These are phyloP conservation scores for Catostylus mosaicus DNA, from an alignment of 30 jellyfish, hydroid and myxozoan species.

Conservation along the genomic window DNA sequence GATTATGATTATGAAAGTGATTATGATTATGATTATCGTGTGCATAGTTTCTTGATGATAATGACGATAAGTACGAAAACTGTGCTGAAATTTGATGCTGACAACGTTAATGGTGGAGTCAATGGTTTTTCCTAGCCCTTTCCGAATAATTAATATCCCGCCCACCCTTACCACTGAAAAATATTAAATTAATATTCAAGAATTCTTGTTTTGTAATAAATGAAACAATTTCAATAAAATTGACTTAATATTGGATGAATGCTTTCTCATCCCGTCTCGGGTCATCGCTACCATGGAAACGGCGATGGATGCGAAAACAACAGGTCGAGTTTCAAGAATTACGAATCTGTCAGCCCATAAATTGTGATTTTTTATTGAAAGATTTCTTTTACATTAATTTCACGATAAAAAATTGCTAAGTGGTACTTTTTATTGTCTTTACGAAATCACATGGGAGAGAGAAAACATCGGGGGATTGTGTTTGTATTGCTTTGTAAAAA, in stretches of 20 bases:
- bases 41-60: too few relatives aligned
- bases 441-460: background rate
- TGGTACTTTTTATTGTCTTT: background rate
- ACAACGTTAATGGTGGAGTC: too few relatives aligned
- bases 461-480: background rate
- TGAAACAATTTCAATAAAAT: background rate
- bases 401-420: background rate
- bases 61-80: too few relatives aligned
- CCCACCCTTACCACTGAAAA: too few relatives aligned
- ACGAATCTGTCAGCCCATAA: background rate
- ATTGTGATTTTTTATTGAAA: background rate
- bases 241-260: background rate
- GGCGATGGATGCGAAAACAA: slow-evolving; percentile 3
- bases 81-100: too few relatives aligned
- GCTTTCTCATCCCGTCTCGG: background rate
- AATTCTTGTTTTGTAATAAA: background rate
- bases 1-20: too few relatives aligned
- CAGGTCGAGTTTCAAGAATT: too few relatives aligned
- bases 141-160: too few relatives aligned
- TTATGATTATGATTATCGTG: too few relatives aligned
- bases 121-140: too few relatives aligned
- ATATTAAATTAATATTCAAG: too few relatives aligned
- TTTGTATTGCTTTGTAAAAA: background rate
- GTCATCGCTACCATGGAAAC: slow-evolving; percentile 8
- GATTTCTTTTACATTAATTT: background rate